Conservation (phyloP, 2,113 vertebrate genomes). For the Saguinus midas region DNA sequence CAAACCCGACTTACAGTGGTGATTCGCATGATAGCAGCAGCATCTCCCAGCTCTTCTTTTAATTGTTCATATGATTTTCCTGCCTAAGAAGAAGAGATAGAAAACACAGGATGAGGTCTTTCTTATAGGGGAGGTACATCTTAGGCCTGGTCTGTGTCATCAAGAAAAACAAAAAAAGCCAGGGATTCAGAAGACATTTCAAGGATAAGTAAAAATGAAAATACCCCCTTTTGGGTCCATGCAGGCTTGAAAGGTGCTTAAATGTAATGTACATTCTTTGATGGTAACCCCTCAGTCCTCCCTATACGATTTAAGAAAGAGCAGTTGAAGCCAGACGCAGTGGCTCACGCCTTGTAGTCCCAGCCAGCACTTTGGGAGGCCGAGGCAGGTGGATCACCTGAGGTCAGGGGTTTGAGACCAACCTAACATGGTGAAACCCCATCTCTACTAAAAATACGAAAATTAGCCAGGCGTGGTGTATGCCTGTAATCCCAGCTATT, state of each 20-base stretch:
- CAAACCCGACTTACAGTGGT: conserved; percentile 76
- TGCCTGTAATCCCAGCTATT: too few species aligned
- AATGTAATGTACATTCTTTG: not conserved
- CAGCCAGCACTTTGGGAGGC: too few species aligned
- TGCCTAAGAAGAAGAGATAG: conserved; percentile 80
- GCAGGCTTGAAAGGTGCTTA: not conserved
- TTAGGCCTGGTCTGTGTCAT: not conserved
- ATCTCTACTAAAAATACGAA: too few species aligned
- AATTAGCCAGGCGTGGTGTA: too few species aligned
- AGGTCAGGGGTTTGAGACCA: too few species aligned
- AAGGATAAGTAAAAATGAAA: not conserved
- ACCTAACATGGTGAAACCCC: too few species aligned
- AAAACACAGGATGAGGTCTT: not conserved
- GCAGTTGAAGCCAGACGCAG: not conserved
- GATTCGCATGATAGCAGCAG: conserved; percentile 70
- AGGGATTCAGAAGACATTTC: not conserved
- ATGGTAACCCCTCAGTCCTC: not conserved
- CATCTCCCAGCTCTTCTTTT: conserved; percentile 88
- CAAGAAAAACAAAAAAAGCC: not conserved
- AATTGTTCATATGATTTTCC: conserved; percentile 91
- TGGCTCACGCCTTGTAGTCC: too few species aligned
- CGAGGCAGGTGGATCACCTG: too few species aligned
- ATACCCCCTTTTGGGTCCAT: not conserved
- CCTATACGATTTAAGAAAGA: not conserved
- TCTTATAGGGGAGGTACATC: not conserved